A percentile compares a stretch with the other conserved stretches of the same genome.
Evolutionary conservation across 2,797 vertebrate genomes (phyloP).

Genomic region (Centropyge bicolor): DNA sequence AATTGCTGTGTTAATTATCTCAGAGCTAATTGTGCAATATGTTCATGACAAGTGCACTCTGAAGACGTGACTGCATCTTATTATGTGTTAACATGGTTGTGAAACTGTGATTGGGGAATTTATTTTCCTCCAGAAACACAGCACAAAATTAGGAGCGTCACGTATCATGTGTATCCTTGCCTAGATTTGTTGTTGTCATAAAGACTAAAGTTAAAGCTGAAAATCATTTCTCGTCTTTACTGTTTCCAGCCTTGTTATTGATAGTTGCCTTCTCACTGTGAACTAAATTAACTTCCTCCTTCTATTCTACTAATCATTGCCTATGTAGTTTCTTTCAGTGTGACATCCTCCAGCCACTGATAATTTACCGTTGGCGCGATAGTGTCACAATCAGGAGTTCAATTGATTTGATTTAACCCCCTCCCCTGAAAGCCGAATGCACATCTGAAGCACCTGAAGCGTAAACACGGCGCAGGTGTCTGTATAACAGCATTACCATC

Average conservation of each 20-base stretch:
- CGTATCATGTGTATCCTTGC: background rate
- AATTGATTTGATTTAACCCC: too few species aligned
- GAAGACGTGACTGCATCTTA: constrained; percentile 23
- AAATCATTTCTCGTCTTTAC: background rate
- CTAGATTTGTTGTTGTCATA: background rate
- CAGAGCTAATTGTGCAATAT: constrained; percentile 42
- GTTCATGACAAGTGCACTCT: constrained; percentile 27
- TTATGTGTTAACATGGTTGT: constrained; percentile 11
- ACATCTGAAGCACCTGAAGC: constrained; percentile 39
- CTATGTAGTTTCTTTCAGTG: background rate
- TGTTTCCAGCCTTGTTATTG: background rate
- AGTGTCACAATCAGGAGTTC: constrained; percentile 3
- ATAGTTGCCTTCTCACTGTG: background rate
- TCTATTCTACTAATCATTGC: background rate
- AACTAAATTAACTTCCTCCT: background rate
- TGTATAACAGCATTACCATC: constrained; percentile 38
- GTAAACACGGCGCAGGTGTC: constrained; percentile 45
- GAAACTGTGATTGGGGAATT: constrained; percentile 11
- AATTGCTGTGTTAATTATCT: constrained; percentile 48
- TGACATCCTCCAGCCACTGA: constrained; percentile 23
- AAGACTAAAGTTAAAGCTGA: background rate
- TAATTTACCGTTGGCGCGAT: constrained; percentile 43
- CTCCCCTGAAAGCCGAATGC: constrained; percentile 27
- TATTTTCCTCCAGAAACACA: background rate
- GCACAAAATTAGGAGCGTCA: background rate